Conservation (phyloP, 1,140 invertebrate genomes). For the Bombus haemorrhoidalis region DNA sequence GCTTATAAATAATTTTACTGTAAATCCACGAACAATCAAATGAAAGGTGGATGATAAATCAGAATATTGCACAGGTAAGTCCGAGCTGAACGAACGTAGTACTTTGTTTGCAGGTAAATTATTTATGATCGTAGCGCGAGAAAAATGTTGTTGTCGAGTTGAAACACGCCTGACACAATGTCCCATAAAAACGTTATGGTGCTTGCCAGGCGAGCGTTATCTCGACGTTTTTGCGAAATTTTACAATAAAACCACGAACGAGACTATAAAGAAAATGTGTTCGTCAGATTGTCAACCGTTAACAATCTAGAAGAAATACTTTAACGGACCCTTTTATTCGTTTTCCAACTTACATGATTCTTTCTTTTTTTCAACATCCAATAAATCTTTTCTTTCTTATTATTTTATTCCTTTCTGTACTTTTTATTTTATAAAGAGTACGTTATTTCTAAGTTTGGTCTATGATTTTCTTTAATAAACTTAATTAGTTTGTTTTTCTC, state of each 20-base stretch:
- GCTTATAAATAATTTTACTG: background rate
- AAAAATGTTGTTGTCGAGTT: constrained; percentile 27
- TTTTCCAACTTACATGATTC: background rate
- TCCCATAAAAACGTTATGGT: constrained; percentile 58
- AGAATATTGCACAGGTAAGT: constrained; percentile 22
- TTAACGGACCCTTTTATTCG: background rate
- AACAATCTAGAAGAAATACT: background rate
- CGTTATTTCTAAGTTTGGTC: constrained; percentile 51
- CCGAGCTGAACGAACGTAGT: background rate
- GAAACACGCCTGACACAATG: constrained; percentile 51
- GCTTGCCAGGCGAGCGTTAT: constrained; percentile 7
- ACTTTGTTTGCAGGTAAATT: constrained; percentile 51
- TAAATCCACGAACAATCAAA: background rate
- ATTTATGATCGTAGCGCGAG: constrained; percentile 44
- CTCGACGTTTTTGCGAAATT: constrained; percentile 15
- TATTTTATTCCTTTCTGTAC: background rate
- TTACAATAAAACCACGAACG: constrained; percentile 29
- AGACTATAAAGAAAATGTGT: background rate
- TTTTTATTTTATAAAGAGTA: constrained; percentile 1
- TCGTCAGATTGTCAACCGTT: background rate
- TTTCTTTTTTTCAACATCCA: background rate
- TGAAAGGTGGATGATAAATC: background rate
- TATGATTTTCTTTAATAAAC: constrained; percentile 48
- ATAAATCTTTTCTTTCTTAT: background rate
- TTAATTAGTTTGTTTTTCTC: constrained; percentile 70